Evolutionary conservation across 2,113 vertebrate species (phyloP).

Genomic region (Apeltes quadracus): DNA sequence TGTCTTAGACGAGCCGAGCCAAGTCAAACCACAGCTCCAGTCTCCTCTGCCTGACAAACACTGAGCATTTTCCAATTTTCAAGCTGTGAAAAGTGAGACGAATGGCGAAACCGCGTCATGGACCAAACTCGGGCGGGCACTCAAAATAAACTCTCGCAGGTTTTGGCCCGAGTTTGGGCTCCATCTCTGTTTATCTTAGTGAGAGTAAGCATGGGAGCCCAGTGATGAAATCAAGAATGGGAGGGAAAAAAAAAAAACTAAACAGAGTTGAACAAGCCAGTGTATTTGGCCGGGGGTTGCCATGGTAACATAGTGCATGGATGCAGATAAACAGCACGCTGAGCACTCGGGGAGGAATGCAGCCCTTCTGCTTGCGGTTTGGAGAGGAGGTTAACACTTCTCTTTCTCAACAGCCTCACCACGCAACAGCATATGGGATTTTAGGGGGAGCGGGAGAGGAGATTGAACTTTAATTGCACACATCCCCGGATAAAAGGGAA

Average conservation of each 20-base stretch:
- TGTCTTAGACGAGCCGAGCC: conserved; percentile 68
- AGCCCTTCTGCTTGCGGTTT: conserved; percentile 78
- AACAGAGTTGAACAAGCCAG: conserved; percentile 74
- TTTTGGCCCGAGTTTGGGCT: conserved; percentile 70
- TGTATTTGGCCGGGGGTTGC: conserved; percentile 79
- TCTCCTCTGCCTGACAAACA: conserved; percentile 59
- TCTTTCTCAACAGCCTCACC: conserved; percentile 75
- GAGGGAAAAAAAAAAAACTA: conserved; percentile 77
- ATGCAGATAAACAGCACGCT: conserved; percentile 81
- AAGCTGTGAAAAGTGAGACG: conserved; percentile 75
- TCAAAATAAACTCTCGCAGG: conserved; percentile 78
- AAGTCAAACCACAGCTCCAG: conserved; percentile 68
- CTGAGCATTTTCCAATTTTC: conserved; percentile 71
- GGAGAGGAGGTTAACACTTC: conserved; percentile 79
- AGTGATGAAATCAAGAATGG: conserved; percentile 78
- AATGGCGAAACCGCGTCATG: conserved; percentile 76
- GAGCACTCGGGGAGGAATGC: conserved; percentile 79
- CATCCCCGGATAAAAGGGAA: conserved; percentile 68
- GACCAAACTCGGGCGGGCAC: conserved; percentile 72
- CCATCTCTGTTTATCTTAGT: conserved; percentile 78
- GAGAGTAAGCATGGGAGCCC: conserved; percentile 77
- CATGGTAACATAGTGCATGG: conserved; percentile 74
- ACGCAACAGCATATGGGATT: conserved; percentile 72
- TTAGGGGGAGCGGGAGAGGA: conserved; percentile 45
- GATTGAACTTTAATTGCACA: conserved; percentile 73